phyloP scores from a whole-genome alignment of 2,888 invertebrate genomes.

The Eilema griseolum region DNA sequence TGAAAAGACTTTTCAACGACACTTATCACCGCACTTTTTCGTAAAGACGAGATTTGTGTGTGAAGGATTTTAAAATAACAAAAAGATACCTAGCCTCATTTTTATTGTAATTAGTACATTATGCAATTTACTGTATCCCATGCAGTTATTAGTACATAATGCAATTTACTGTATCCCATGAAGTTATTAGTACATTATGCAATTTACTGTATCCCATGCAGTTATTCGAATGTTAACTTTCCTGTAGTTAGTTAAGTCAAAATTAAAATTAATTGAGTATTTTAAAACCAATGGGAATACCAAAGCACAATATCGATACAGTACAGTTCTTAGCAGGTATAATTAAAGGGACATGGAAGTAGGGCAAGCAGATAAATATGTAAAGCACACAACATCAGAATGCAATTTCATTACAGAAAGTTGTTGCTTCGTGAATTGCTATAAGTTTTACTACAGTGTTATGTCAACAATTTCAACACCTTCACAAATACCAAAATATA shows the following conservation, averaged over 20 bases:
- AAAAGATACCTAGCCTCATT: too few species aligned
- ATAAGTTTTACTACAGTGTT: slow-evolving; percentile 9
- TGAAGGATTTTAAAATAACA: background rate
- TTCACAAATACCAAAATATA: slow-evolving; percentile 24
- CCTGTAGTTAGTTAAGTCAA: background rate
- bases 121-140: too few species aligned
- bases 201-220: too few species aligned
- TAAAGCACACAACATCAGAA: background rate
- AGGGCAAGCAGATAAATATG: background rate
- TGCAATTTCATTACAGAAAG: background rate
- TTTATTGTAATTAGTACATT: too few species aligned
- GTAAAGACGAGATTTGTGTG: background rate
- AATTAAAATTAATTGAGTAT: background rate
- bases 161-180: too few species aligned
- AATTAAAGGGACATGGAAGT: background rate
- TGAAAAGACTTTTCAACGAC: background rate
- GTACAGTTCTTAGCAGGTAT: too few species aligned
- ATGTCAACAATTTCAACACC: slow-evolving; percentile 25
- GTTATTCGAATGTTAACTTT: too few species aligned
- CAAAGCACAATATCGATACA: too few species aligned
- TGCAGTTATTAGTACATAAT: too few species aligned
- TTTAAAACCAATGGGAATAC: background rate
- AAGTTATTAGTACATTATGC: too few species aligned
- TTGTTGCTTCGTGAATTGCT: slow-evolving; percentile 20
- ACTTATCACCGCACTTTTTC: background rate